Conservation (phyloP, 2,797 vertebrate genomes). For the Pseudochromis fuscus region DNA sequence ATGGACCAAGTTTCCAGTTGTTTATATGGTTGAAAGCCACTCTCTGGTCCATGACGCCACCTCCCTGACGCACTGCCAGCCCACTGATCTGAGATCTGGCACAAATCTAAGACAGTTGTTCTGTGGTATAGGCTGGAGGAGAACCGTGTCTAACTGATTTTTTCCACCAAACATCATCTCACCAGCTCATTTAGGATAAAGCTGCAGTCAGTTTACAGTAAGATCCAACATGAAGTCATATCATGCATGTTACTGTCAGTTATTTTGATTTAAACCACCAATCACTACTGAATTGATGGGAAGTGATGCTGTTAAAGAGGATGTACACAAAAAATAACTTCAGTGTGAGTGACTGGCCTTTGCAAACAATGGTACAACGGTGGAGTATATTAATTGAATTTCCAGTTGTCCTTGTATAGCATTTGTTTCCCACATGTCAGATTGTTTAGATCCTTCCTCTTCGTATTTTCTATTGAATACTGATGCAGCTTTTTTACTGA, state of each 20-base stretch:
- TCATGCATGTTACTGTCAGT: neutral
- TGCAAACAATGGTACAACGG: neutral
- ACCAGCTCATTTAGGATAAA: neutral
- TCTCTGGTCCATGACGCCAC: slow-evolving; percentile 29
- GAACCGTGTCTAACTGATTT: slow-evolving; percentile 44
- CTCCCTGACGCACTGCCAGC: slow-evolving; percentile 20
- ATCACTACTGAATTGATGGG: slow-evolving; percentile 8
- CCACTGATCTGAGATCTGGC: slow-evolving; percentile 39
- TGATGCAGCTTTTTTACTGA: neutral
- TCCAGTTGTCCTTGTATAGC: neutral
- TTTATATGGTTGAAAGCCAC: slow-evolving; percentile 5
- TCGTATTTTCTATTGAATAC: neutral
- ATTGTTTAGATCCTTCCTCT: neutral
- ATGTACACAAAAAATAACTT: slow-evolving; percentile 17
- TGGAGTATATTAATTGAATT: neutral
- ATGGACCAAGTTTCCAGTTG: too few relatives aligned
- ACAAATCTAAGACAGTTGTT: slow-evolving; percentile 38
- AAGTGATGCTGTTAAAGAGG: slow-evolving; percentile 33
- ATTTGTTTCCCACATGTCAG: neutral
- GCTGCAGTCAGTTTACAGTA: neutral
- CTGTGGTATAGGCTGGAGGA: slow-evolving; percentile 21
- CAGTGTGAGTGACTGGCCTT: neutral
- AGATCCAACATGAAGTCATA: neutral
- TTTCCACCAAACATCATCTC: slow-evolving; percentile 19
- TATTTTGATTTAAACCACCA: too few relatives aligned